Percentiles rank a stretch among this genome's conserved stretches.
phyloP scores from a whole-genome alignment of 2,888 invertebrate genomes.

The Eristalinus aeneus region DNA sequence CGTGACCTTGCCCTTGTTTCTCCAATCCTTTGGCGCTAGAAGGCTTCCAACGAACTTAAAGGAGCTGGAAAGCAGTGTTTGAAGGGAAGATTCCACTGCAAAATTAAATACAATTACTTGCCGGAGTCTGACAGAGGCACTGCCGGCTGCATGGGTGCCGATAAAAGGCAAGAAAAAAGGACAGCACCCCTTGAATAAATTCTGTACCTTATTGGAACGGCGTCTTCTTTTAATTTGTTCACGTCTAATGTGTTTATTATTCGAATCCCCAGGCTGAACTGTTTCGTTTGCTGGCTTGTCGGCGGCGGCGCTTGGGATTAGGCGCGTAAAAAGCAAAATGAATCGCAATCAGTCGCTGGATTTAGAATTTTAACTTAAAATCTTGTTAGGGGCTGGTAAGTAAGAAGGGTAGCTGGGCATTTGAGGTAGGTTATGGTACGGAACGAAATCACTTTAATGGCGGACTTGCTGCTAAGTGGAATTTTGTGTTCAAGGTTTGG shows the following conservation, averaged over 20 bases:
- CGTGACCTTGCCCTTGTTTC: background rate
- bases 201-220: background rate
- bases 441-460: too few relatives aligned
- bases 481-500: too few relatives aligned
- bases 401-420: background rate
- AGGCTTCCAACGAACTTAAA: background rate
- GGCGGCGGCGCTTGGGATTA: background rate
- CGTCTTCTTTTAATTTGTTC: slow-evolving; percentile 18
- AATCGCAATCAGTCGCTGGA: background rate
- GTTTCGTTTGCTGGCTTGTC: background rate
- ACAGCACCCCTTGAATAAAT: background rate
- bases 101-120: background rate
- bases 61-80: background rate
- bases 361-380: background rate
- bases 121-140: background rate
- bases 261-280: background rate
- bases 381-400: background rate
- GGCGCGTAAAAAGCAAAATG: background rate
- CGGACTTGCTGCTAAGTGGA: too few relatives aligned
- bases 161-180: background rate
- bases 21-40: background rate
- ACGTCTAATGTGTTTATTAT: slow-evolving; percentile 12
- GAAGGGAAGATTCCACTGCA: background rate
- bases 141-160: background rate
- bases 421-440: background rate